Base-by-base conservation (phyloP, 2,797 vertebrate species). In the Limnodromus scolopaceus region DNA sequence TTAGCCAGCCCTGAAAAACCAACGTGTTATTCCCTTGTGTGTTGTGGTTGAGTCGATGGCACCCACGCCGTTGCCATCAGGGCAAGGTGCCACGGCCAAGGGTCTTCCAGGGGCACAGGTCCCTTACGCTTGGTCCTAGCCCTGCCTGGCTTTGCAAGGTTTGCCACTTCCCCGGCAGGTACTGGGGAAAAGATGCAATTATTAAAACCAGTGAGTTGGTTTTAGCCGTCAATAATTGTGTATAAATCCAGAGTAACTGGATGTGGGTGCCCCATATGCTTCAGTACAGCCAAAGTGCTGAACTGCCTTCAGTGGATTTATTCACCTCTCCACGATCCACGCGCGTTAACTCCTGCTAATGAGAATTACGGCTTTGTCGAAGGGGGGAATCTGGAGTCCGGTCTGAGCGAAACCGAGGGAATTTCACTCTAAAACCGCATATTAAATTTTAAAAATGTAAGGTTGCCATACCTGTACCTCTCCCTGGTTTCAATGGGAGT, bases 401-500 rank as follows among this genome's bases (percentile, higher is more conserved):
- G 13, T 77, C 75, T 41, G 78, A 89, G 75, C 72, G 82, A 91
- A 94, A 95, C 74, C 39, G 75, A 86, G 93, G 68, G 79, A 79
- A 71, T 94, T 94, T 88, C 83, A 74, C 80, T 88, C 87, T 49
- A 75, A 85, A 92, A 94, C 45, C 34, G 11, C 61, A 13, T 65
- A 78, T 55, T 85, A 85, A 76, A 71, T 92, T 85, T 77, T 45
- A 30, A 89, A 93, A 89, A 39, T 0, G 2, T 48, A 22, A 58
- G 58, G 84, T 94, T 89, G 41, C 88, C 75, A 4, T 92, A 91
- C 93, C 91, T 96, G 65, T 36, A 36, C 82, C 69, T 85, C 75
- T 83, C 60, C 80, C 55, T 61, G 69, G 46, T 91, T 95, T 89
- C 88, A 61, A 10, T 0, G 13, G 88, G 92, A 95, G 66, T 28